Evolutionary conservation across 2,797 vertebrate genomes (phyloP).

Genomic region (Cynodonichthys magdalenae): DNA sequence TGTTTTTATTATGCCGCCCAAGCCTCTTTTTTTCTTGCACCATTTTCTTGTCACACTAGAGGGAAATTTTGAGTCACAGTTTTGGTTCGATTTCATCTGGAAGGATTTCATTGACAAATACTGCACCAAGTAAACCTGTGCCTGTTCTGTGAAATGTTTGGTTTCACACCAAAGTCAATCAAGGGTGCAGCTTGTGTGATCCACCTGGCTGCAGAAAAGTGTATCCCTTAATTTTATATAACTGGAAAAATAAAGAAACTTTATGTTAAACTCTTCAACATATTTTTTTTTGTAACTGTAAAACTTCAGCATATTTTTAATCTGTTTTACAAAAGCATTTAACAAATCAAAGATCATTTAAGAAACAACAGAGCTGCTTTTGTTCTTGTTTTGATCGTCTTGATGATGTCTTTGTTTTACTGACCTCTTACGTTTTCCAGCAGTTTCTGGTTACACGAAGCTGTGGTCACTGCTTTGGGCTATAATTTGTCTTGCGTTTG

Average conservation of each 20-base stretch:
- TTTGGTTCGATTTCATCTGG: slow-evolving; percentile 40
- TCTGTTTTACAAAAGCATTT: too few species aligned
- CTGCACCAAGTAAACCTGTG: slow-evolving; percentile 6
- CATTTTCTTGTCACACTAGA: slow-evolving; percentile 18
- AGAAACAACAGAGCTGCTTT: not conserved
- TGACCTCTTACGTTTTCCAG: not conserved
- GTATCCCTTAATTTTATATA: slow-evolving; percentile 9
- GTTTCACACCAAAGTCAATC: slow-evolving; percentile 20
- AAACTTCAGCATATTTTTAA: not conserved
- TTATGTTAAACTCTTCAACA: not conserved
- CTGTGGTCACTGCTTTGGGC: not conserved
- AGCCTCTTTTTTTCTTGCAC: slow-evolving; percentile 3
- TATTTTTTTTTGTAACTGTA: not conserved
- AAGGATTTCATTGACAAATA: slow-evolving; percentile 35
- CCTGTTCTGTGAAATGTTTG: slow-evolving; percentile 21
- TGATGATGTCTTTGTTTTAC: not conserved
- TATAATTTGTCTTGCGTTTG: not conserved
- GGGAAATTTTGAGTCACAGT: slow-evolving; percentile 39
- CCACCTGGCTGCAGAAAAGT: slow-evolving; percentile 6
- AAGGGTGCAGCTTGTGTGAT: slow-evolving; percentile 9
- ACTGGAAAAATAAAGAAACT: not conserved
- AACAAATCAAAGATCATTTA: not conserved
- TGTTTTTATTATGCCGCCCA: slow-evolving; percentile 26
- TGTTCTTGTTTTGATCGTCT: not conserved
- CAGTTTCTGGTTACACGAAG: slow-evolving; percentile 12